Evolutionary conservation across 1,140 invertebrate species (phyloP), one percentile per base, ranked within the genome.

Genomic region (Eriocheir sinensis): DNA sequence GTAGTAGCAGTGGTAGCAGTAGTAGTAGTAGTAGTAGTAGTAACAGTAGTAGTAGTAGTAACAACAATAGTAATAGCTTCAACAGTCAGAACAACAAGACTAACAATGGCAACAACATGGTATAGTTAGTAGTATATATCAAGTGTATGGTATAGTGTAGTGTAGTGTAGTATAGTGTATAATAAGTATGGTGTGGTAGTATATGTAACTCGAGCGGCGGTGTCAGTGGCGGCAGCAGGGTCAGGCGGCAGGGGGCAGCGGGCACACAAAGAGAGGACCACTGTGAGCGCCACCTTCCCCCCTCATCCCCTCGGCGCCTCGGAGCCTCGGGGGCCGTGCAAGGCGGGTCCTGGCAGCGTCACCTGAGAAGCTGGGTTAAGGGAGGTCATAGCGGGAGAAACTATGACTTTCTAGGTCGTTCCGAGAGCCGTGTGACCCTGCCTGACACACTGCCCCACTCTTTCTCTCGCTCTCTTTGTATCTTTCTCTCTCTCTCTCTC

Each of bases 401-500:
- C 12, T 72, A 21, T 72, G 60, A n/a, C 15, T 48, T 48, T 8
- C 4, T 48, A 48, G 4, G 15, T 15, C 44, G 44, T 48, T 4
- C 27, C 60, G 60, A 72, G 27, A n/a, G 2, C 60, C 60, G 60
- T 72, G 60, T 72, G 21, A 72, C 60, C 60, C 60, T n/a, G 17
- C 60, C n/a, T 72, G 60, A n/a, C 60, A 21, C 27, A 72, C 60
- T 72, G 1, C 27, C 60, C 60, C 60, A n/a, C 60, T 8, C 4
- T 8, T 48, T 48, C 44, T 48, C 44, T 72, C 60, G 27, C 60
- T 72, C 60, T 72, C 60, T 72, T n/a, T 72, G 21, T 72, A 3
- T 72, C 60, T 72, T n/a, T 72, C 60, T 72, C 60, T 72, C 60
- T 72, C 60, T 72, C 60, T 72, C 60, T 72, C 60, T 72, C 60